Conservation (phyloP, 2,797 vertebrate species). For the Phoxinus dragarum region DNA sequence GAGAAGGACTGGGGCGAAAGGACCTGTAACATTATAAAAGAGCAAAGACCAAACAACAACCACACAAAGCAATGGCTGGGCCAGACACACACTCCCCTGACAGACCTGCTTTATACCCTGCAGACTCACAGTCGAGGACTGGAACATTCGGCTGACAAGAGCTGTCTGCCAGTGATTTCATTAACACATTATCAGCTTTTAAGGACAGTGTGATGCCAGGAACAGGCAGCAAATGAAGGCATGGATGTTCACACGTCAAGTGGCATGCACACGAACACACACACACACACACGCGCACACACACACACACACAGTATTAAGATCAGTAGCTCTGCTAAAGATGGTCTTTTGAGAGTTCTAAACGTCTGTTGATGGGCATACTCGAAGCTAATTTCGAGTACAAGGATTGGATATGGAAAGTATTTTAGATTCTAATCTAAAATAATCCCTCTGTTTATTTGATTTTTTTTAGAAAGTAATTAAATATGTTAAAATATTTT, state of each 20-base stretch:
- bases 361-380: slow-evolving; percentile 33
- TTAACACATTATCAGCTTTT: slow-evolving; percentile 87
- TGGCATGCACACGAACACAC: slow-evolving; percentile 57
- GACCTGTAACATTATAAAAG: slow-evolving; percentile 47
- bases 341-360: slow-evolving; percentile 61
- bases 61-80: slow-evolving; percentile 27
- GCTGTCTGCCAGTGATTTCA: slow-evolving; percentile 88
- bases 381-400: background rate
- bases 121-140: slow-evolving; percentile 54
- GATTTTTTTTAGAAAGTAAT: background rate
- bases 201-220: slow-evolving; percentile 71
- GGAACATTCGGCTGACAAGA: slow-evolving; percentile 82
- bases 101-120: slow-evolving; percentile 42
- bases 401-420: background rate
- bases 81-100: slow-evolving; percentile 31
- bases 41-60: slow-evolving; percentile 7
- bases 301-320: slow-evolving; percentile 38
- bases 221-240: slow-evolving; percentile 78
- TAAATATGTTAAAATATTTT: slow-evolving; percentile 47
- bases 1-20: slow-evolving; percentile 53
- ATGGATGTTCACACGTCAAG: slow-evolving; percentile 75
- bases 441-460: background rate
- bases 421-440: background rate
- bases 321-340: slow-evolving; percentile 58
- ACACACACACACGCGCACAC: slow-evolving; percentile 31